Evolutionary conservation across 1,140 invertebrate genomes (phyloP).

Genomic region (Zaprionus ghesquierei): DNA sequence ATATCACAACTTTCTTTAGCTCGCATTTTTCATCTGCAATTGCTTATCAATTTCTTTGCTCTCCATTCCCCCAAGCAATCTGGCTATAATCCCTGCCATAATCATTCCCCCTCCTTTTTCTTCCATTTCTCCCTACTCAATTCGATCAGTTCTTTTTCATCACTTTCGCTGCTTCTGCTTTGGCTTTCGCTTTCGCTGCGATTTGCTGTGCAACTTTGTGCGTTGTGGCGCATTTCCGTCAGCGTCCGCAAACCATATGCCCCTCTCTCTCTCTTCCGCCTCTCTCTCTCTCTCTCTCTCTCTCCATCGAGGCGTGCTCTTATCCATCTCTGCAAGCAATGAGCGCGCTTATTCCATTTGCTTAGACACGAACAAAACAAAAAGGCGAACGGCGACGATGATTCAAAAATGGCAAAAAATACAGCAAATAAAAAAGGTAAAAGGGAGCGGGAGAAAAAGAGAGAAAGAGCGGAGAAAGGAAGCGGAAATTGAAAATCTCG

Average conservation of each 20-base stretch:
- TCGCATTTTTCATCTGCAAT: no score
- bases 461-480: constrained; percentile 41
- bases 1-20: no score
- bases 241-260: constrained; percentile 29
- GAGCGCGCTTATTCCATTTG: constrained; percentile 79
- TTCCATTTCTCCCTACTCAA: background rate
- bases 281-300: background rate
- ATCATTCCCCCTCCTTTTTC: background rate
- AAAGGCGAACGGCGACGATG: background rate
- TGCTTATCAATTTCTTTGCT: background rate
- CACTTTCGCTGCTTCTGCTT: background rate
- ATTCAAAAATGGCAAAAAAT: constrained; percentile 28
- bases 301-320: constrained; percentile 27
- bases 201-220: constrained; percentile 23
- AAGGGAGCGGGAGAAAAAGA: constrained; percentile 8
- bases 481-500: constrained; percentile 81
- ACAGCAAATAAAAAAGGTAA: background rate
- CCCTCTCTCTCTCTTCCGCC: constrained; percentile 3
- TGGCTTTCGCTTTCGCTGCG: constrained; percentile 12
- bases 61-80: background rate
- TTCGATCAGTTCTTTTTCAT: background rate
- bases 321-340: constrained; percentile 50
- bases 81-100: background rate
- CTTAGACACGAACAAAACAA: constrained; percentile 74
- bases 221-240: constrained; percentile 37